These are phyloP conservation scores for Chloroceryle amazona DNA, from an alignment of 2,797 vertebrate species.

Conservation along the genomic window DNA sequence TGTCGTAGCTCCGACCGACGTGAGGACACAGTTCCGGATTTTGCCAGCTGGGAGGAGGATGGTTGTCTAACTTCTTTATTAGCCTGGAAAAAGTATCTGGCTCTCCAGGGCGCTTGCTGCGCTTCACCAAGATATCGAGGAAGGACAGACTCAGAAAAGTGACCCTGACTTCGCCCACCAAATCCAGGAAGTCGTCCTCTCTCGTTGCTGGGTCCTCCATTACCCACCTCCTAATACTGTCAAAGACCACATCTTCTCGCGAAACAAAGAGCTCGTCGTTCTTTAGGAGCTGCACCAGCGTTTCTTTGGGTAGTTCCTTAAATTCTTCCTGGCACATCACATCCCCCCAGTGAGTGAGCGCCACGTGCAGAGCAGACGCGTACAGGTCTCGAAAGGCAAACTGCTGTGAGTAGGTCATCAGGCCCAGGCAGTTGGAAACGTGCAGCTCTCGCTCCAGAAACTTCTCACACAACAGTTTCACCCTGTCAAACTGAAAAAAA, in stretches of 20 bases:
- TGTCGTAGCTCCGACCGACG: slow-evolving; percentile 82
- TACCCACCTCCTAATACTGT: slow-evolving; percentile 87
- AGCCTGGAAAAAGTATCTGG: slow-evolving; percentile 83
- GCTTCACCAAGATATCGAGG: slow-evolving; percentile 84
- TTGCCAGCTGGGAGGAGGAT: slow-evolving; percentile 85
- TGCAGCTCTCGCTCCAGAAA: slow-evolving; percentile 90
- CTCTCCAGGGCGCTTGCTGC: slow-evolving; percentile 71
- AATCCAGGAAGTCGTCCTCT: slow-evolving; percentile 86
- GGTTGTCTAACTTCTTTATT: slow-evolving; percentile 84
- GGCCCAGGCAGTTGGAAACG: slow-evolving; percentile 89
- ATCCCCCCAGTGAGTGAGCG: slow-evolving; percentile 87
- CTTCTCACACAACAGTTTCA: slow-evolving; percentile 87
- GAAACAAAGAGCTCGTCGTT: slow-evolving; percentile 85
- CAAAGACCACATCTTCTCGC: slow-evolving; percentile 87
- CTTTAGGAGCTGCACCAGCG: slow-evolving; percentile 84
- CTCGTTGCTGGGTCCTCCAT: slow-evolving; percentile 80
- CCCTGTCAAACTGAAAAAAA: slow-evolving; percentile 87
- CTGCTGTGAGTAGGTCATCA: slow-evolving; percentile 88
- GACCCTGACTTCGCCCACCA: slow-evolving; percentile 85
- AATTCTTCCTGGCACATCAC: slow-evolving; percentile 83
- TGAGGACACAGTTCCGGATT: slow-evolving; percentile 62
- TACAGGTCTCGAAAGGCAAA: slow-evolving; percentile 85
- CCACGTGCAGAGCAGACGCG: slow-evolving; percentile 82
- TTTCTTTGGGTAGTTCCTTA: slow-evolving; percentile 84
- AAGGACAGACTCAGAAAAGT: slow-evolving; percentile 87